Conservation (phyloP, 2,797 vertebrate species). For the Paguma larvata region DNA sequence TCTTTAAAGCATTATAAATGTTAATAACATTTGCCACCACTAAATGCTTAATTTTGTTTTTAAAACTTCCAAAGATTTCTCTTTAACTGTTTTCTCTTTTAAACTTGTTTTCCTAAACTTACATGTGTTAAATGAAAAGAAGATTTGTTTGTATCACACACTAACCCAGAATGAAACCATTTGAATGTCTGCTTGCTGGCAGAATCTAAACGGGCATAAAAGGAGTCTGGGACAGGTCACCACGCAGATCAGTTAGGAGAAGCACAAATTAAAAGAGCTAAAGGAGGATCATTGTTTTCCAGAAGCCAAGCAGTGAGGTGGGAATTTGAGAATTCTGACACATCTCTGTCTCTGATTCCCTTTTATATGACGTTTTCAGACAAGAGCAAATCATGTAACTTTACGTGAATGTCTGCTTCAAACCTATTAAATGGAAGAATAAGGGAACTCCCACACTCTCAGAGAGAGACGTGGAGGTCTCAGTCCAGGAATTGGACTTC, state of each 20-base stretch:
- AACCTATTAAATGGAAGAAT: background rate
- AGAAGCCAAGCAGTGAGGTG: background rate
- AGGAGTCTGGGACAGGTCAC: background rate
- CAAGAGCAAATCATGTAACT: background rate
- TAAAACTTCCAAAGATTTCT: slow-evolving; percentile 41
- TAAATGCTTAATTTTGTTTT: slow-evolving; percentile 39
- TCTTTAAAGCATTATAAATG: slow-evolving; percentile 38
- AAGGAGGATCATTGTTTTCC: background rate
- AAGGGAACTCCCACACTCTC: background rate
- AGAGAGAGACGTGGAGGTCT: background rate
- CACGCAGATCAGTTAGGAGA: background rate
- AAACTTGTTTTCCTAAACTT: background rate
- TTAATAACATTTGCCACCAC: background rate
- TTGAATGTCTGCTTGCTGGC: background rate
- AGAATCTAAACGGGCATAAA: background rate
- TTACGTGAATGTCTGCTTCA: background rate
- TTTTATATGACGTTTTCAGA: background rate
- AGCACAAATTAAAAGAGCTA: background rate
- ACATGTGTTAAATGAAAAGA: slow-evolving; percentile 26
- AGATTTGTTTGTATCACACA: background rate
- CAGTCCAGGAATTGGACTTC: background rate
- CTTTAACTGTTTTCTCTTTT: background rate
- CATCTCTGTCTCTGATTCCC: slow-evolving; percentile 13
- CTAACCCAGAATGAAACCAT: background rate
- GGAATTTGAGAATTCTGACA: slow-evolving; percentile 6